phyloP scores from a whole-genome alignment of 2,797 vertebrate species.

The Tachyglossus aculeatus region DNA sequence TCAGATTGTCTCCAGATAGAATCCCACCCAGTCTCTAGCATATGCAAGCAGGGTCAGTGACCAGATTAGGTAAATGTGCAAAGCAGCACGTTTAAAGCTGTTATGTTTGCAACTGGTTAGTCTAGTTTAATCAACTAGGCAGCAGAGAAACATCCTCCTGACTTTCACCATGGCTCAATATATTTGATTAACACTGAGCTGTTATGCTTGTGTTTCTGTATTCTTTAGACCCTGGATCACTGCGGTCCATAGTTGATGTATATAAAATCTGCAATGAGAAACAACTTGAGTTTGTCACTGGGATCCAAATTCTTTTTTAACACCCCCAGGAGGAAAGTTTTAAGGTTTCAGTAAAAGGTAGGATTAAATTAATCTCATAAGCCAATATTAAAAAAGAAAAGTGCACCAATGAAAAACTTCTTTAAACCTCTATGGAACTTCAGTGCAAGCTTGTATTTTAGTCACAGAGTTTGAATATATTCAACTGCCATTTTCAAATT shows the following conservation, averaged over 20 bases:
- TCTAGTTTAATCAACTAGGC: not conserved
- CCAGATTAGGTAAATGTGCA: not conserved
- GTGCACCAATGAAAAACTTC: not conserved
- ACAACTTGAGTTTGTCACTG: not conserved
- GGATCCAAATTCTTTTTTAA: not conserved
- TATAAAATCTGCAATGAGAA: not conserved
- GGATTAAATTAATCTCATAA: not conserved
- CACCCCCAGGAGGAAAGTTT: not conserved
- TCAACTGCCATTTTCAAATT: constrained; percentile 15
- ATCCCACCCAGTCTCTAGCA: constrained; percentile 31
- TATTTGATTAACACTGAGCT: not conserved
- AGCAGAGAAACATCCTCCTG: not conserved
- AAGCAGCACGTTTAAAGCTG: not conserved
- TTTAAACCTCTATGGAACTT: not conserved
- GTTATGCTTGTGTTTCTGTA: not conserved
- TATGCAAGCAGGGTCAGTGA: constrained; percentile 2
- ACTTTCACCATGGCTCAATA: not conserved
- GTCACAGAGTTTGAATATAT: not conserved
- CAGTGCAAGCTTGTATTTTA: not conserved
- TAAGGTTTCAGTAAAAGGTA: not conserved
- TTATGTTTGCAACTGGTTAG: constrained; percentile 31
- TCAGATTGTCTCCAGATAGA: constrained; percentile 15
- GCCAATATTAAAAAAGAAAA: not conserved
- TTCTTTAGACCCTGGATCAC: not conserved
- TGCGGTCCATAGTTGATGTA: not conserved